A percentile compares a stretch with the other conserved stretches of the same genome.
Evolutionary conservation across 1,140 invertebrate species (phyloP).

Genomic region (Caenorhabditis remanei): DNA sequence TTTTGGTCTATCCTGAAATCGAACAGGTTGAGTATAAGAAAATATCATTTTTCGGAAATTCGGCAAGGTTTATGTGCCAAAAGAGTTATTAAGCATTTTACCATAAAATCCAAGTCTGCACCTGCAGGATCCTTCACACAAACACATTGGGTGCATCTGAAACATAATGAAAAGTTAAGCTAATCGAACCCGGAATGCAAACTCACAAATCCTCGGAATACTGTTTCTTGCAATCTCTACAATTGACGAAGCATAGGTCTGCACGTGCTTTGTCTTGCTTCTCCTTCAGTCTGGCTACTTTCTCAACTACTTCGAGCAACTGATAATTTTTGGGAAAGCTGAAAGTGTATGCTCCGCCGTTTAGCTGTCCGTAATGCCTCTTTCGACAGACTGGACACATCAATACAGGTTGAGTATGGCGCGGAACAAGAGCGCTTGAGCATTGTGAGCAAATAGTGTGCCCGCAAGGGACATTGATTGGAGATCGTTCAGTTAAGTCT

Average conservation of each 20-base stretch:
- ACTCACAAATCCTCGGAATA: neutral
- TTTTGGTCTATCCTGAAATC: neutral
- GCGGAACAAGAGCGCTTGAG: neutral
- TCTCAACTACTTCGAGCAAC: neutral
- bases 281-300: neutral
- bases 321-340: neutral
- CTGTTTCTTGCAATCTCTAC: neutral
- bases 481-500: neutral
- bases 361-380: neutral
- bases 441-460: neutral
- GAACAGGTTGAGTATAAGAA: neutral
- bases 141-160: neutral
- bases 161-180: neutral
- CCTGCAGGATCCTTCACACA: neutral
- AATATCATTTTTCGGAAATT: neutral
- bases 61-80: too few relatives aligned
- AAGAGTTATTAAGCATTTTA: neutral
- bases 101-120: neutral
- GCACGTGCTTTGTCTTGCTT: neutral
- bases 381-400: slow-evolving; percentile 4
- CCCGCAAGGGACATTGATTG: neutral
- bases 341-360: neutral
- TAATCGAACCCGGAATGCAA: neutral
- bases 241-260: neutral
- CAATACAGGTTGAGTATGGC: neutral